A percentile compares a stretch with the other conserved stretches of the same genome.
phyloP scores from a whole-genome alignment of 2,888 invertebrate genomes.

The Galeopsomyia nigrocyanea region DNA sequence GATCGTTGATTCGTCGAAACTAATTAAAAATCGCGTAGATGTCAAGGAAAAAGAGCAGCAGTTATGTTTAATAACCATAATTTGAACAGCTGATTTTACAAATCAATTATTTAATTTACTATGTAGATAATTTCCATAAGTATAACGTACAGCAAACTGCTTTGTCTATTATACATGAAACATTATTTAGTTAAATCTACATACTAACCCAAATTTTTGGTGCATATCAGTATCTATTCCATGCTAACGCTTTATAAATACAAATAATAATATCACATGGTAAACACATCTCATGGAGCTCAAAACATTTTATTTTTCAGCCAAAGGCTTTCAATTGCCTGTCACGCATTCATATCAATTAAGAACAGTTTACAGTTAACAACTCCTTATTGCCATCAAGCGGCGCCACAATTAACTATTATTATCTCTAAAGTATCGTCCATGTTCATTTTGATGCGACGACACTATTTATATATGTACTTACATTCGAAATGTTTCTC shows the following conservation, averaged over 20 bases:
- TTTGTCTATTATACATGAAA: too few relatives aligned
- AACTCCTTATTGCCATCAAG: slow-evolving; percentile 28
- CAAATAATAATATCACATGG: neutral
- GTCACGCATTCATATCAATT: slow-evolving; percentile 41
- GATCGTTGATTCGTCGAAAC: too few relatives aligned
- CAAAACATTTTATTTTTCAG: slow-evolving; percentile 11
- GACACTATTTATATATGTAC: too few relatives aligned
- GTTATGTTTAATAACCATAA: too few relatives aligned
- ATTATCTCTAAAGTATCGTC: neutral
- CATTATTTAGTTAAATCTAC: too few relatives aligned
- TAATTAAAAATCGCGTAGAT: too few relatives aligned
- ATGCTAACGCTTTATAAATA: neutral
- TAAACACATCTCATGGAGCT: neutral
- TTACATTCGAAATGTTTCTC: too few relatives aligned
- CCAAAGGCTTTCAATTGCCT: slow-evolving; percentile 25
- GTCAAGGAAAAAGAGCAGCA: too few relatives aligned
- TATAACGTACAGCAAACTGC: too few relatives aligned
- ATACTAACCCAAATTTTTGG: neutral
- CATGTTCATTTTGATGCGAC: neutral
- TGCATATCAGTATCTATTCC: neutral
- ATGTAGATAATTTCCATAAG: too few relatives aligned
- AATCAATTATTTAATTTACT: too few relatives aligned
- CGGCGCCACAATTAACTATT: slow-evolving; percentile 17
- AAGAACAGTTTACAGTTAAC: slow-evolving; percentile 38
- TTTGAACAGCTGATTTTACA: too few relatives aligned